Evolutionary conservation across 1,140 invertebrate genomes (phyloP).

Genomic region (Colletes gigas): DNA sequence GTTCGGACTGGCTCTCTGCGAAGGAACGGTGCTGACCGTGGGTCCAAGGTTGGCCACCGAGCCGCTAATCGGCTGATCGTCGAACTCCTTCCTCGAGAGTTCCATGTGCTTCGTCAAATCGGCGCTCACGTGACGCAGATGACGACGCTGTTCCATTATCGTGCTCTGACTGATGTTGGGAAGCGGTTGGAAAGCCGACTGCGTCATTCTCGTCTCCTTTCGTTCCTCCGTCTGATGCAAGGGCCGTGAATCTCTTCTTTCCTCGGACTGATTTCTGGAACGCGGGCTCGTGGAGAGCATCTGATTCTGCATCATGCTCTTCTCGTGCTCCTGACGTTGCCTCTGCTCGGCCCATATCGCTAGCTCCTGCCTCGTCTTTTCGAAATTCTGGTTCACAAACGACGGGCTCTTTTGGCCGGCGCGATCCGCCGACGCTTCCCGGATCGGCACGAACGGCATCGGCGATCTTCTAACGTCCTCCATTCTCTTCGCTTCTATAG

Average conservation of each 20-base stretch:
- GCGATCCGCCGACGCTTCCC: slow-evolving; percentile 73
- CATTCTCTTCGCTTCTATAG: slow-evolving; percentile 73
- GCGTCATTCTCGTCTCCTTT: slow-evolving; percentile 73
- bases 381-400: slow-evolving; percentile 76
- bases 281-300: slow-evolving; percentile 75
- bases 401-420: slow-evolving; percentile 75
- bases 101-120: slow-evolving; percentile 79
- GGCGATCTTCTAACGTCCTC: slow-evolving; percentile 77
- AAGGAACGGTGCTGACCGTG: slow-evolving; percentile 58
- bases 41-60: slow-evolving; percentile 76
- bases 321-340: slow-evolving; percentile 77
- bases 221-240: slow-evolving; percentile 62
- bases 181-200: slow-evolving; percentile 77
- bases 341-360: slow-evolving; percentile 78
- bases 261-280: slow-evolving; percentile 76
- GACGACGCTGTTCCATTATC: slow-evolving; percentile 79
- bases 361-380: slow-evolving; percentile 78
- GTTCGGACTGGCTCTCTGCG: slow-evolving; percentile 76
- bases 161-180: slow-evolving; percentile 78
- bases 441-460: slow-evolving; percentile 77
- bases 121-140: slow-evolving; percentile 78
- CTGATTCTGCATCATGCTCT: slow-evolving; percentile 68
- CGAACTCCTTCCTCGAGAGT: slow-evolving; percentile 77
- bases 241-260: slow-evolving; percentile 65
- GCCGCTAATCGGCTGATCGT: slow-evolving; percentile 77